phyloP scores from a whole-genome alignment of 2,113 vertebrate genomes.

The Zingel zingel region DNA sequence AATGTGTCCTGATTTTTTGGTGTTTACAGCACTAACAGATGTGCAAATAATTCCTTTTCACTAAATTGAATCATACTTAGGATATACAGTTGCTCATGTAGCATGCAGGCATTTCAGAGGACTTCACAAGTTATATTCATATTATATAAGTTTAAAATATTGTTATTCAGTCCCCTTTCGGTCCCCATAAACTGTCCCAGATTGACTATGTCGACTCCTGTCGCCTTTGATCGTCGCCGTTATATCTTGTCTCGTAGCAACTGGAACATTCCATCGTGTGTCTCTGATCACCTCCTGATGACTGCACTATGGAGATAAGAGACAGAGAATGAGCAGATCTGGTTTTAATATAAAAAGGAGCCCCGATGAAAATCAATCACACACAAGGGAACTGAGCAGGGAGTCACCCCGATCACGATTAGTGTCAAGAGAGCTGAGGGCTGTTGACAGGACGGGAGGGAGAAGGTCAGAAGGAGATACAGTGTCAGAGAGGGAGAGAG shows the following conservation, averaged over 20 bases:
- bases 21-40: constrained; percentile 69
- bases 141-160: constrained; percentile 25
- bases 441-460: constrained; percentile 42
- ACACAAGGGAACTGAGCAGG: constrained; percentile 46
- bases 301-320: constrained; percentile 60
- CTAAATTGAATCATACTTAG: constrained; percentile 17
- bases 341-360: constrained; percentile 65
- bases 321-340: constrained; percentile 49
- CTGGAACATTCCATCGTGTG: constrained; percentile 55
- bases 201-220: constrained; percentile 21
- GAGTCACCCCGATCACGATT: constrained; percentile 50
- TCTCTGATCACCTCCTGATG: constrained; percentile 70
- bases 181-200: constrained; percentile 31
- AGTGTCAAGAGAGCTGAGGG: constrained; percentile 44
- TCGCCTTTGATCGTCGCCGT: constrained; percentile 44
- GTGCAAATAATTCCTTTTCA: constrained; percentile 64
- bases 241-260: constrained; percentile 48
- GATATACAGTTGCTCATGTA: not conserved
- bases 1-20: constrained; percentile 59
- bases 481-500: constrained; percentile 18
- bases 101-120: not conserved
- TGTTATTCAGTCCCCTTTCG: not conserved
- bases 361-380: constrained; percentile 61
- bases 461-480: constrained; percentile 40
- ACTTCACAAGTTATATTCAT: not conserved